These are phyloP conservation scores for Nephrotoma appendiculata DNA, from an alignment of 2,888 invertebrate species.

Conservation along the genomic window DNA sequence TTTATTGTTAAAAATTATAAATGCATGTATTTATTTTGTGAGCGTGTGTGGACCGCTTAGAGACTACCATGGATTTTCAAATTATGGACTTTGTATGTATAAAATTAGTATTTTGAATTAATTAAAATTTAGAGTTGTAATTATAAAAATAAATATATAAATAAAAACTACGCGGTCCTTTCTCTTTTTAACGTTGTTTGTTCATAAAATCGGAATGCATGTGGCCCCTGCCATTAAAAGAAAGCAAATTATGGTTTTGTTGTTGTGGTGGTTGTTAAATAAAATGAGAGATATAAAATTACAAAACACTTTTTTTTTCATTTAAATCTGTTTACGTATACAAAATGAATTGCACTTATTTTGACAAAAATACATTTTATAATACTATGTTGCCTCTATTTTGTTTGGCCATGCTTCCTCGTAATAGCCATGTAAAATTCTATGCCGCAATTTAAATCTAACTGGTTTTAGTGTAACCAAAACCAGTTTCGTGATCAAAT, in stretches of 20 bases:
- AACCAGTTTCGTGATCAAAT: background rate
- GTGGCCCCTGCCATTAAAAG: background rate
- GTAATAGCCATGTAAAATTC: background rate
- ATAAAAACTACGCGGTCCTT: background rate
- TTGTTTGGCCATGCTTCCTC: background rate
- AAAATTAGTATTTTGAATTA: background rate
- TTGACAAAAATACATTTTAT: background rate
- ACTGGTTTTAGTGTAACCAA: background rate
- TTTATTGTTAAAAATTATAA: background rate
- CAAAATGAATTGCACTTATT: background rate
- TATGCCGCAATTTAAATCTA: background rate
- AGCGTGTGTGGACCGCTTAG: background rate
- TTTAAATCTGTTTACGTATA: background rate
- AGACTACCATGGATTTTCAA: background rate
- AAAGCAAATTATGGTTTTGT: background rate
- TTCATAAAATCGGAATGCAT: background rate
- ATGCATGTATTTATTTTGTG: background rate
- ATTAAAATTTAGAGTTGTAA: background rate
- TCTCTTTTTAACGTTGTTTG: background rate
- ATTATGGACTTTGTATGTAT: constrained; percentile 2
- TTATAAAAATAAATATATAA: no score
- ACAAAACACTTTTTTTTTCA: background rate
- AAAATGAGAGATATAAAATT: background rate
- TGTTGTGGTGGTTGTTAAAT: background rate
- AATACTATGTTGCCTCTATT: background rate